phyloP scores from a whole-genome alignment of 2,888 invertebrate species.

The Petrolisthes cinctipes region DNA sequence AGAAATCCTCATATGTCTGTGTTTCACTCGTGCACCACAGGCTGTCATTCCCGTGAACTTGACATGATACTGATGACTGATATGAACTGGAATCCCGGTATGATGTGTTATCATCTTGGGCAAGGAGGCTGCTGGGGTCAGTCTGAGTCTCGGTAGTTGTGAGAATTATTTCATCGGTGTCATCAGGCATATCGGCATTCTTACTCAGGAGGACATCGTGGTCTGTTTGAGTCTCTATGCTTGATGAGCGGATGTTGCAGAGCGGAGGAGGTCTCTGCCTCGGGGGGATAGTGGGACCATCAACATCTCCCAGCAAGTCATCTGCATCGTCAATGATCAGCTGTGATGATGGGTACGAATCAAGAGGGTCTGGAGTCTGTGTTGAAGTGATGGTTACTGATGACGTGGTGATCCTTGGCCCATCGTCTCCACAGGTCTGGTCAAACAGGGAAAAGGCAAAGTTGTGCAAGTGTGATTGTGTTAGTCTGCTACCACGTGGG shows the following conservation, averaged over 20 bases:
- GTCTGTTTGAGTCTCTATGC: constrained; percentile 64
- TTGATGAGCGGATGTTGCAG: constrained; percentile 55
- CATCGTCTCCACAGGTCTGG: constrained; percentile 54
- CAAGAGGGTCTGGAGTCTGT: constrained; percentile 48
- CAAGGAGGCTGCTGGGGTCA: constrained; percentile 44
- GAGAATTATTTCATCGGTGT: constrained; percentile 47
- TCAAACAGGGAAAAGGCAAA: constrained; percentile 56
- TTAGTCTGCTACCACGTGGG: constrained; percentile 42
- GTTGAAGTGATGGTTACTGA: constrained; percentile 48
- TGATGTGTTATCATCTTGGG: constrained; percentile 21
- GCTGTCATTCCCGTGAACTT: constrained; percentile 43
- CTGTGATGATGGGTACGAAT: constrained; percentile 32
- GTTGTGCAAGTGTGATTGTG: constrained; percentile 43
- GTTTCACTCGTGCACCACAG: constrained; percentile 64
- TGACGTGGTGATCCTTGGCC: constrained; percentile 38
- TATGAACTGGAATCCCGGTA: constrained; percentile 30
- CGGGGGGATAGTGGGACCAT: not conserved
- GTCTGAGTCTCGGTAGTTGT: constrained; percentile 56
- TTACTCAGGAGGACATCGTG: constrained; percentile 59
- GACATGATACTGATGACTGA: constrained; percentile 35
- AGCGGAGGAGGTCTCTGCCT: constrained; percentile 33
- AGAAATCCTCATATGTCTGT: constrained; percentile 63
- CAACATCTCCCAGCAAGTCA: constrained; percentile 31
- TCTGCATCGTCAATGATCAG: constrained; percentile 36
- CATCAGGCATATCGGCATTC: constrained; percentile 47